Evolutionary conservation across 2,113 vertebrate genomes (phyloP), one percentile per base, ranked within the genome.

Genomic region (Paramisgurnus dabryanus): DNA sequence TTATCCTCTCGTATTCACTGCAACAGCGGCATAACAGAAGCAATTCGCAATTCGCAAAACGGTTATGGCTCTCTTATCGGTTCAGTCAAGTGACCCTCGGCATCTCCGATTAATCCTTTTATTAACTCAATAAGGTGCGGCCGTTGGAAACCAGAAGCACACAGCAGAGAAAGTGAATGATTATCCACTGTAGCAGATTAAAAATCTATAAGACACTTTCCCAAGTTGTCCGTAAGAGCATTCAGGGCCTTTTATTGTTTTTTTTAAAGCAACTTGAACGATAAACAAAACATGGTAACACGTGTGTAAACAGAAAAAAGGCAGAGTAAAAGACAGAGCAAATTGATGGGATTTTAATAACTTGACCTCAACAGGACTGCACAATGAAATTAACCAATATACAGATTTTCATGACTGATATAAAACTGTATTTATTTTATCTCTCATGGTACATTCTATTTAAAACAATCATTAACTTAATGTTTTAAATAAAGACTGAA

Each of bases 361-460:
- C 88, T 91, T 90, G 83, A 91, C 84, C 87, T 90, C 81, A 89
- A 92, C 89, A 92, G 88, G 85, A 88, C 89, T 86, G 90, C 88
- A 93, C 89, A 91, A 89, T 88, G 49, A 88, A 84, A 90, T 90
- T 88, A 92, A 91, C 88, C 90, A 90, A 90, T 90, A 89, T 91
- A 92, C 91, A 93, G 87, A 87, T 89, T 87, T 85, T 89, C 89
- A 88, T 88, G 90, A 93, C 90, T 87, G 80, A 91, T 91, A 93
- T 85, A 92, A 93, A 92, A 91, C 81, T 87, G 85, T 91, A 91
- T 93, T 93, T 92, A 92, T 93, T 93, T 92, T 90, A 91, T 90
- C 90, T 91, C 91, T 89, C 90, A 92, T 91, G 90, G 86, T 93
- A 94, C 92, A 94, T 92, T 93, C 91, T 93, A 93, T 88, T 90